These are phyloP conservation scores for Hippoglossus hippoglossus DNA, from an alignment of 2,797 vertebrate species.

Conservation along the genomic window DNA sequence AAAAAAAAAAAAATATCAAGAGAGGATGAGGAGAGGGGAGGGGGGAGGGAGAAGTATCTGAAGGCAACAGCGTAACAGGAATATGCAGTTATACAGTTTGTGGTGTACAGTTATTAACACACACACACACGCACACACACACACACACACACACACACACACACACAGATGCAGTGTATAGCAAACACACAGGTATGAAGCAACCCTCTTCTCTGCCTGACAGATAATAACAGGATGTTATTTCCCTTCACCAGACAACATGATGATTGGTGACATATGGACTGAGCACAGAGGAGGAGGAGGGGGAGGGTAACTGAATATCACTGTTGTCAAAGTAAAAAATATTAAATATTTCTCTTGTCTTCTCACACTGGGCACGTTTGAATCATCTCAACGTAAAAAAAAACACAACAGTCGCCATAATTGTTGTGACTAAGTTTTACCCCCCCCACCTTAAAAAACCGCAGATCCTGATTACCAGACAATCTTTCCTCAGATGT, in stretches of 20 bases:
- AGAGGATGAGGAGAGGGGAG: slow-evolving; percentile 23
- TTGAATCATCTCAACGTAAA: neutral
- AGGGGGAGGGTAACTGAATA: neutral
- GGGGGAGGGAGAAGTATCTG: slow-evolving; percentile 15
- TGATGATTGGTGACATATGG: slow-evolving; percentile 60
- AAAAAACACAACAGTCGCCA: slow-evolving; percentile 15
- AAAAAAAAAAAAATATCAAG: slow-evolving; percentile 10
- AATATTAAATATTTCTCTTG: neutral
- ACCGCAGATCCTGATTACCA: slow-evolving; percentile 74
- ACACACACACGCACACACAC: slow-evolving; percentile 6
- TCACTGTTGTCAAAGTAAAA: neutral
- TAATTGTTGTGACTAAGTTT: slow-evolving; percentile 47
- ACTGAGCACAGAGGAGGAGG: neutral
- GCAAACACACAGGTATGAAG: slow-evolving; percentile 18
- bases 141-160: slow-evolving; percentile 1
- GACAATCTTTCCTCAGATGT: slow-evolving; percentile 67
- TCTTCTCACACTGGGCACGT: too few relatives aligned
- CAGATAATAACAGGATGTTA: slow-evolving; percentile 60
- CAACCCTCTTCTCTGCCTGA: slow-evolving; percentile 20
- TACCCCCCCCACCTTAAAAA: slow-evolving; percentile 28
- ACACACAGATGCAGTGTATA: neutral
- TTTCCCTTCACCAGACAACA: slow-evolving; percentile 37
- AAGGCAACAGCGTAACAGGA: slow-evolving; percentile 22
- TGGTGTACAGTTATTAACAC: slow-evolving; percentile 9
- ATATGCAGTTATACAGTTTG: slow-evolving; percentile 37